phyloP scores from a whole-genome alignment of 2,888 invertebrate species.

The Pterobdella sp. region DNA sequence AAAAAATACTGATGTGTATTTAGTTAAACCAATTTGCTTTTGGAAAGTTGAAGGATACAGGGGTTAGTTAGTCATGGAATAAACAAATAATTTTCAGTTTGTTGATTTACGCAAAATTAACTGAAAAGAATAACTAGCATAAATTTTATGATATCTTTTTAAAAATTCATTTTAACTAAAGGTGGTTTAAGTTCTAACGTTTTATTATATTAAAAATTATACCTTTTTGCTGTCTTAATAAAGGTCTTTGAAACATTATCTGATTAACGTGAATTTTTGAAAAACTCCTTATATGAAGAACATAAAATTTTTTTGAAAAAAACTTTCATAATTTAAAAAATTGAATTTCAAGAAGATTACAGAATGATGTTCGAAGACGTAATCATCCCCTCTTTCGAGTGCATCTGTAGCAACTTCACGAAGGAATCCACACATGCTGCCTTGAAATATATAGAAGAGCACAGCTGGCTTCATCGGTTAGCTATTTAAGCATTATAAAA shows the following conservation, averaged over 20 bases:
- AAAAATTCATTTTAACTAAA: too few species aligned
- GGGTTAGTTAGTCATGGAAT: too few species aligned
- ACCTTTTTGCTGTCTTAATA: too few species aligned
- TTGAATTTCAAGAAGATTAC: background rate
- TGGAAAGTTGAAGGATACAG: background rate
- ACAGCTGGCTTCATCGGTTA: conserved; percentile 13
- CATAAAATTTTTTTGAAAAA: background rate
- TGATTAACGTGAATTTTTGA: too few species aligned
- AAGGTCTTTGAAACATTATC: too few species aligned
- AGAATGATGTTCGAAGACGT: background rate
- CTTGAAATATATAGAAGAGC: background rate
- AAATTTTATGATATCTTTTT: too few species aligned
- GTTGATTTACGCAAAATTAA: too few species aligned
- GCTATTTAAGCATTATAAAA: background rate
- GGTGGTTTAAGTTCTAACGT: too few species aligned
- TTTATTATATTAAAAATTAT: too few species aligned
- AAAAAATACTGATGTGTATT: background rate
- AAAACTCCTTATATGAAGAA: too few species aligned
- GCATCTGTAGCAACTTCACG: conserved; percentile 12
- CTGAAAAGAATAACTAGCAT: too few species aligned
- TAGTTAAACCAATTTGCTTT: background rate
- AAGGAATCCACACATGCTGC: background rate
- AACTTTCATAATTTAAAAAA: background rate
- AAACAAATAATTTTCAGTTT: too few species aligned
- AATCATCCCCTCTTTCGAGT: background rate